A percentile compares a stretch with the other conserved stretches of the same genome.
phyloP scores from a whole-genome alignment of 92 coral and sea anemone species.

The Palythoa caribaeorum region DNA sequence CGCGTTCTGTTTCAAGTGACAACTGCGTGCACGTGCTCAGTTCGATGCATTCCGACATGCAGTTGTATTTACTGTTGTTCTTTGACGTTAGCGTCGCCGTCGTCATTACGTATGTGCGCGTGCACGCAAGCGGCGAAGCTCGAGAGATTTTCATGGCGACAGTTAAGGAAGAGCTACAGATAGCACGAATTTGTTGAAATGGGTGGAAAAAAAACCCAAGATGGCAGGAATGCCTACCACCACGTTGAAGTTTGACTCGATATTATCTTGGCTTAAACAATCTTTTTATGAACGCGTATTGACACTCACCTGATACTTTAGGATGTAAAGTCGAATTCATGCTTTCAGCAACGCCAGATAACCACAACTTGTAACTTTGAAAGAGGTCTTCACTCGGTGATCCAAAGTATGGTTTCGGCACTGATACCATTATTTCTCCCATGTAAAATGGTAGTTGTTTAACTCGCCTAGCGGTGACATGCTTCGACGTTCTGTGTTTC shows the following conservation, averaged over 20 bases:
- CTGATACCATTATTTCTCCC: neutral
- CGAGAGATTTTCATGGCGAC: conserved; percentile 8
- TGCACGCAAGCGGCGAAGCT: neutral
- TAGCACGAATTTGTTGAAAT: conserved; percentile 17
- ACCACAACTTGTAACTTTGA: conserved; percentile 21
- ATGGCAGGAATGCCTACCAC: conserved; percentile 17
- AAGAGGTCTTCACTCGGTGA: conserved; percentile 1
- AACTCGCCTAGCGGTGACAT: conserved; percentile 23
- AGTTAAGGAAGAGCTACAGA: conserved; percentile 21
- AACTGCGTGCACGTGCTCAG: too few species aligned
- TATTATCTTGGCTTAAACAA: neutral
- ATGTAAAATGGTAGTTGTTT: conserved; percentile 7
- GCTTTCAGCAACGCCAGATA: conserved; percentile 37
- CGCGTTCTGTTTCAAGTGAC: neutral
- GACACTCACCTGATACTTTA: conserved; percentile 27
- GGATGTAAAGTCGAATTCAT: conserved; percentile 35
- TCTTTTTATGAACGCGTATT: neutral
- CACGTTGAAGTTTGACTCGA: neutral
- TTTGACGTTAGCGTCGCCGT: neutral
- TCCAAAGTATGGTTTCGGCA: conserved; percentile 15
- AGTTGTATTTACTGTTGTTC: too few species aligned
- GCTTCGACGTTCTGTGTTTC: conserved; percentile 48
- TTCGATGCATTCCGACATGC: too few species aligned
- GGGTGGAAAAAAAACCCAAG: conserved; percentile 6
- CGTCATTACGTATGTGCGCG: neutral